Evolutionary conservation across 2,888 invertebrate species (phyloP), one percentile per base, ranked within the genome.

Genomic region (Phortica okadai): DNA sequence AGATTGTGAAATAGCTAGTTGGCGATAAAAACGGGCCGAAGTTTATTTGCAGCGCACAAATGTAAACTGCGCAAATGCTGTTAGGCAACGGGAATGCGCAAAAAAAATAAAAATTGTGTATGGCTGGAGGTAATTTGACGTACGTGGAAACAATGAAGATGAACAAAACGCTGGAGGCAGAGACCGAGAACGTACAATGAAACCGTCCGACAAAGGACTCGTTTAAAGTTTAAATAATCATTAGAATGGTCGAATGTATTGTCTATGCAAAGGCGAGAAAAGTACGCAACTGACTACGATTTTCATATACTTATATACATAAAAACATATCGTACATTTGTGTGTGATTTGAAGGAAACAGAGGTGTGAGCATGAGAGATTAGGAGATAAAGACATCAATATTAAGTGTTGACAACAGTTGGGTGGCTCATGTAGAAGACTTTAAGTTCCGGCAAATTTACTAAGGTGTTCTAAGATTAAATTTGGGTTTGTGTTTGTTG

Each of bases 71-170:
- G 44, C 16, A 67, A 67, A 67, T 67, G 44, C 42, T 67, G 67
- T 67, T 67, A 67, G 64, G 16, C 44, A 67, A 67, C 67, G 67
- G 67, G 42, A 67, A 44, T 67, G 44, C 67, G 64, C 10, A 59
- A 59, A 59, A 62, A 21, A 62, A 21, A 21, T 21, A 21, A 21
- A 21, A 21, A 21, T 21, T 21, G 21, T 21, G 21, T 21, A 42
- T 42, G 4, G 42, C 67, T 66, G 41, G 6, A 67, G 67, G n/a
- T 67, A 67, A 44, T 67, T 67, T 8, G 14, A 67, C 44, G 14
- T 8, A 67, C 67, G 21, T 8, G 16, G 5, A 21, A 10, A 10
- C 41, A 50, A 50, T 33, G 59, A 14, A 59, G 64, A 64, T 14
- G 11, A 64, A 64, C 64, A 33, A 33, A 33, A 25, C 11, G 33